These are phyloP conservation scores for Carposina sasakii DNA, from an alignment of 1,140 invertebrate species.

Conservation along the genomic window DNA sequence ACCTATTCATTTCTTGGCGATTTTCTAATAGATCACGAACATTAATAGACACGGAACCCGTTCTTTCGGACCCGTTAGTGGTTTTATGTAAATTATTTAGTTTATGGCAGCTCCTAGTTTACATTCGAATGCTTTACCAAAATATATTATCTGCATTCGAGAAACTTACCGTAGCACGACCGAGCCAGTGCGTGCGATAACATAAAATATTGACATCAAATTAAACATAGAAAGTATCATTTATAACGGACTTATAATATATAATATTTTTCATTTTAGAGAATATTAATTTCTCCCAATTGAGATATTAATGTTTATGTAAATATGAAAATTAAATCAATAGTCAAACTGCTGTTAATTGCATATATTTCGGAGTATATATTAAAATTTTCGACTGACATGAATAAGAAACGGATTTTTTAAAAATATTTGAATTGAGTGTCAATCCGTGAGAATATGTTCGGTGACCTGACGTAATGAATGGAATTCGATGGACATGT, in stretches of 20 bases:
- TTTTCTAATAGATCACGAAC: slow-evolving; percentile 69
- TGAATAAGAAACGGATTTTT: background rate
- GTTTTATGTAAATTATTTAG: slow-evolving; percentile 67
- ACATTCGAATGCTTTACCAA: slow-evolving; percentile 46
- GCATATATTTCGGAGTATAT: background rate
- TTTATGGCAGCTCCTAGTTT: slow-evolving; percentile 62
- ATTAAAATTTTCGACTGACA: background rate
- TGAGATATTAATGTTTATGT: background rate
- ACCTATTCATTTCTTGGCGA: too few relatives aligned
- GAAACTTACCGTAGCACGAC: slow-evolving; percentile 16
- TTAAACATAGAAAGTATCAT: slow-evolving; percentile 39
- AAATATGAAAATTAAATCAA: too few relatives aligned
- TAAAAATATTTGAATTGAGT: background rate
- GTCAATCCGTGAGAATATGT: background rate
- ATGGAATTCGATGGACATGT: slow-evolving; percentile 62
- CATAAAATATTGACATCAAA: slow-evolving; percentile 27
- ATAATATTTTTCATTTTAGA: slow-evolving; percentile 4
- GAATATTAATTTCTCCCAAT: background rate
- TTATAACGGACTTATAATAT: slow-evolving; percentile 24
- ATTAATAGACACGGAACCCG: slow-evolving; percentile 62
- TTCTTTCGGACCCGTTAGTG: slow-evolving; percentile 67
- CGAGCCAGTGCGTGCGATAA: slow-evolving; percentile 18
- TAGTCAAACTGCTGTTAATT: background rate
- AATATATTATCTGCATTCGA: slow-evolving; percentile 28
- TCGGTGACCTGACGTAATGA: slow-evolving; percentile 29